Base-by-base conservation (phyloP, 2,797 vertebrate species). In the Morelia viridis region DNA sequence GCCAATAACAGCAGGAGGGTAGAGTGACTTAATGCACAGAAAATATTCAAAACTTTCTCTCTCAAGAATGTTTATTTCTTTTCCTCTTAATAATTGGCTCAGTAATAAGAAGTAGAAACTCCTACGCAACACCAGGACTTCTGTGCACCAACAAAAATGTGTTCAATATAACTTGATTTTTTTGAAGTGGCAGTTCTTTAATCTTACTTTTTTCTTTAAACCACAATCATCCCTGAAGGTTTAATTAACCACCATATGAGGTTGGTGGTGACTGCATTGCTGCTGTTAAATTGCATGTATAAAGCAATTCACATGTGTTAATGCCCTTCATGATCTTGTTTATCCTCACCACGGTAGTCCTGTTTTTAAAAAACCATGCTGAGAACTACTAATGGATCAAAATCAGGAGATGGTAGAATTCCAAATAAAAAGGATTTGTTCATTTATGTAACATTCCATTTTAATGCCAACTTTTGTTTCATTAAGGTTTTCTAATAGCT, bases 81-180 rank as follows among this genome's bases (percentile, higher is more conserved):
- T 87, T 88, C 61, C 11, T 93, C 26, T 91, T 10, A 93, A 58
- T 94, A 94, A 93, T 95, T 94, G n/a, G 26, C 88, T 93, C 86
- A 94, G 93, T 95, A 93, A 86, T 95, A 90, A 91, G 60, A 19
- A 92, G 84, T 71, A 90, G 68, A 92, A 80, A 86, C 80, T 91
- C 85, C 91, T 93, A 91, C 80, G 11, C 13, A 93, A 87, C 85
- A 93, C 62, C 91, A 94, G 95, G 58, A 62, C 50, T 93, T 12
- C 87, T 96, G 31, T 93, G 35, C 68, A 56, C 56, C 57, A 91
- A 93, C 83, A 93, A 62, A 96, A 96, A 91, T 41, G 31, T 71
- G 28, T 92, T 90, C 90, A 91, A 85, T 65, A 94, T 88, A 87
- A 76, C 94, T 94, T 90, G 17, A 92, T 88, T 61, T 7, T 41